Conservation (phyloP, 2,113 vertebrate species). For the Muntiacus muntjak region DNA sequence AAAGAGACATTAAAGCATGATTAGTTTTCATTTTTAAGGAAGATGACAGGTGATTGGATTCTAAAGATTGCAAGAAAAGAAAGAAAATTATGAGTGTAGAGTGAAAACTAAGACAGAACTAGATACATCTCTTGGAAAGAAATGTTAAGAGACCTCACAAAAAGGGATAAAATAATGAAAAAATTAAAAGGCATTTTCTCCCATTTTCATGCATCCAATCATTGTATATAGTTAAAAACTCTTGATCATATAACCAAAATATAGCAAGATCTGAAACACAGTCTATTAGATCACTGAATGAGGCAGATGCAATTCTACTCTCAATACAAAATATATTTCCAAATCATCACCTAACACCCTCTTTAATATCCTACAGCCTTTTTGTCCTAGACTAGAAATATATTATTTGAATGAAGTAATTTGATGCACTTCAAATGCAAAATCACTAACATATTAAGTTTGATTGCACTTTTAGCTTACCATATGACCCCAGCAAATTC, state of each 20-base stretch:
- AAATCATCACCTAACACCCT: not conserved
- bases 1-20: not conserved
- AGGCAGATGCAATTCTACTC: not conserved
- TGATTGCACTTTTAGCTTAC: not conserved
- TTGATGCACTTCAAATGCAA: not conserved
- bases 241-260: not conserved
- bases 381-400: not conserved
- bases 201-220: not conserved
- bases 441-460: not conserved
- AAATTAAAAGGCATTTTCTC: not conserved
- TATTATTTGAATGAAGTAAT: not conserved
- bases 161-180: not conserved
- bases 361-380: not conserved
- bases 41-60: not conserved
- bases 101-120: not conserved
- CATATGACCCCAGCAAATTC: not conserved
- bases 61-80: not conserved
- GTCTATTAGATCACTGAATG: not conserved
- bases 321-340: not conserved
- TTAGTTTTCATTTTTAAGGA: not conserved
- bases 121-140: not conserved
- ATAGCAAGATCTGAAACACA: not conserved
- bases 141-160: not conserved
- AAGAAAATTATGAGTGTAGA: not conserved
- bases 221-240: not conserved